Percentiles rank a stretch among this genome's conserved stretches.
Conservation (phyloP, 35 echinoderm and acorn worm species). For the Apostichopus californicus region DNA sequence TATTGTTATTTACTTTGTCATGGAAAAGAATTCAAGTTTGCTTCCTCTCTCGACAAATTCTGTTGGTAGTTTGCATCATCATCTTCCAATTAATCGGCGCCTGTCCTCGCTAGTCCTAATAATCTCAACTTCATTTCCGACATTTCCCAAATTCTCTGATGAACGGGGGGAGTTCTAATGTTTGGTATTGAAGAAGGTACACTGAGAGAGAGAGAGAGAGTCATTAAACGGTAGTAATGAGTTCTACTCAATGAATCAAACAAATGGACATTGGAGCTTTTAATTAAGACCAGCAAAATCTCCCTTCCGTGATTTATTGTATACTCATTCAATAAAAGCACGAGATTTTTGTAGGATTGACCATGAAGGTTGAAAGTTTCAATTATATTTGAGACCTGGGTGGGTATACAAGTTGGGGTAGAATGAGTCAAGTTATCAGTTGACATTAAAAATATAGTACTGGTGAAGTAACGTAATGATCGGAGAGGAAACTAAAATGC, state of each 20-base stretch:
- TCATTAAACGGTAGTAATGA: neutral
- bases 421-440: neutral
- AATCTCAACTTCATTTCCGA: neutral
- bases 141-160: neutral
- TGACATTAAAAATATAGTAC: neutral
- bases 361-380: neutral
- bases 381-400: neutral
- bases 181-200: neutral
- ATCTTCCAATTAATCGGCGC: too few species aligned
- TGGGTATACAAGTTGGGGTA: neutral
- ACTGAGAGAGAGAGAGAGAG: neutral
- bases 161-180: neutral
- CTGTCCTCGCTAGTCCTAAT: neutral
- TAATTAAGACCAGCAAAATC: neutral
- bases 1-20: neutral
- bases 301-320: neutral
- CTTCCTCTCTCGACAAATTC: neutral
- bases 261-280: neutral
- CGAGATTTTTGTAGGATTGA: neutral
- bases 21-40: neutral
- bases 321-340: neutral
- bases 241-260: neutral
- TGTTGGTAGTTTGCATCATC: neutral
- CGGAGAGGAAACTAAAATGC: too few species aligned
- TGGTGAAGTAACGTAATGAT: neutral